phyloP scores from a whole-genome alignment of 2,888 invertebrate genomes.

The Synanthedon vespiformis region DNA sequence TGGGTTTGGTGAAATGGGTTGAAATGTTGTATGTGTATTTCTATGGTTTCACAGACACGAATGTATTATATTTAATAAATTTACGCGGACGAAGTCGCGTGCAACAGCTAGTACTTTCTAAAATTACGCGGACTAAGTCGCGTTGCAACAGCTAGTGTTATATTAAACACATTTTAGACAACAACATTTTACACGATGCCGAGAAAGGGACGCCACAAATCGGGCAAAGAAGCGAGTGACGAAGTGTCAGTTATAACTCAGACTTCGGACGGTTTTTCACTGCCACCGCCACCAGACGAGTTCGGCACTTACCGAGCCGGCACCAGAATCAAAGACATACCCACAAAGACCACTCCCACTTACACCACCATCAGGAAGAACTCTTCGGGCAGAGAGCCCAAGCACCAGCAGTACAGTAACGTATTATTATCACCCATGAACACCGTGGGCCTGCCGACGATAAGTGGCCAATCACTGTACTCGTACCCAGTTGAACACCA shows the following conservation, averaged over 20 bases:
- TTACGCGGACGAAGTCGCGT: too few relatives aligned
- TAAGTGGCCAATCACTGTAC: constrained; percentile 44
- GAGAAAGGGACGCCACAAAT: constrained; percentile 48
- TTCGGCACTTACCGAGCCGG: constrained; percentile 53
- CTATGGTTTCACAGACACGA: too few relatives aligned
- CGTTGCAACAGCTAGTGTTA: too few relatives aligned
- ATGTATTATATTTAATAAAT: too few relatives aligned
- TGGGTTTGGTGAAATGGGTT: too few relatives aligned
- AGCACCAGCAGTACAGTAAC: constrained; percentile 33
- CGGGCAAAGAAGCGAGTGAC: constrained; percentile 48
- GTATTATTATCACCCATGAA: constrained; percentile 45
- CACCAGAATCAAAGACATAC: constrained; percentile 47
- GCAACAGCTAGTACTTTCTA: too few relatives aligned
- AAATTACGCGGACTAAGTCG: too few relatives aligned
- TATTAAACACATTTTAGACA: constrained; percentile 32
- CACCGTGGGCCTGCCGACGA: constrained; percentile 49
- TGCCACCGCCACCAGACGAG: constrained; percentile 62
- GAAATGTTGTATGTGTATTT: too few relatives aligned
- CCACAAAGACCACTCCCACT: constrained; percentile 38
- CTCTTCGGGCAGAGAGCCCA: constrained; percentile 30
- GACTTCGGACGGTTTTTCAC: constrained; percentile 54
- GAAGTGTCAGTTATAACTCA: constrained; percentile 55
- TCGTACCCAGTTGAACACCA: constrained; percentile 46
- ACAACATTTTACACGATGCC: constrained; percentile 65
- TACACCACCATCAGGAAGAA: constrained; percentile 45